Evolutionary conservation across 2,797 vertebrate genomes (phyloP).

Genomic region (Netta rufina): DNA sequence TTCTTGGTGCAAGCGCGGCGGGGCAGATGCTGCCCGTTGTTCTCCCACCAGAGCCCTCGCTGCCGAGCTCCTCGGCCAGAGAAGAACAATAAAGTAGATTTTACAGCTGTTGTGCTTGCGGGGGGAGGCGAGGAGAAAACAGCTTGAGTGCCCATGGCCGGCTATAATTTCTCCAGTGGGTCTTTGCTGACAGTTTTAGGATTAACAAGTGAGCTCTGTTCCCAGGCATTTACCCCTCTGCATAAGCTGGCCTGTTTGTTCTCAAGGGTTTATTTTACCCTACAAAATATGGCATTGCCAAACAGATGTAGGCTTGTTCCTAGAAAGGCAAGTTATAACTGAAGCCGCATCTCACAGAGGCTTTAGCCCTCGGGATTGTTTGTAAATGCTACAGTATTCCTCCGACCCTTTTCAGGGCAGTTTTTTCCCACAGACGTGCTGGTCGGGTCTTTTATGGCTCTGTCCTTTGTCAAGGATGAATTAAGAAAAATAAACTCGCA

Average conservation of each 20-base stretch:
- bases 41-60: conserved; percentile 1
- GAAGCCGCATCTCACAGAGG: conserved; percentile 56
- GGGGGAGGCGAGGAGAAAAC: conserved; percentile 31
- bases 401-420: conserved; percentile 66
- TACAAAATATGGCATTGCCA: conserved; percentile 75
- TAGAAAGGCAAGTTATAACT: conserved; percentile 70
- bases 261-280: conserved; percentile 78
- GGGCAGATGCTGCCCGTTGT: too few species aligned
- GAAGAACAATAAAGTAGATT: conserved; percentile 59
- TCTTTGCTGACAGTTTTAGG: conserved; percentile 69
- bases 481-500: conserved; percentile 63
- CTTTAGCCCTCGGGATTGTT: conserved; percentile 62
- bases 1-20: background rate
- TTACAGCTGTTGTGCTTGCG: conserved; percentile 65
- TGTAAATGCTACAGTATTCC: conserved; percentile 62
- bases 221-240: conserved; percentile 61
- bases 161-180: conserved; percentile 73
- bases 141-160: conserved; percentile 65
- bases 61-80: background rate
- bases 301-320: conserved; percentile 79
- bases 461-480: conserved; percentile 36
- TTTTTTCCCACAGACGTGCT: conserved; percentile 63
- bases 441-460: conserved; percentile 45
- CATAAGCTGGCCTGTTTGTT: conserved; percentile 73
- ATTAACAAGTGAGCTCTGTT: conserved; percentile 73